phyloP scores from a whole-genome alignment of 2,797 vertebrate species.

The Otolemur crassicaudatus region DNA sequence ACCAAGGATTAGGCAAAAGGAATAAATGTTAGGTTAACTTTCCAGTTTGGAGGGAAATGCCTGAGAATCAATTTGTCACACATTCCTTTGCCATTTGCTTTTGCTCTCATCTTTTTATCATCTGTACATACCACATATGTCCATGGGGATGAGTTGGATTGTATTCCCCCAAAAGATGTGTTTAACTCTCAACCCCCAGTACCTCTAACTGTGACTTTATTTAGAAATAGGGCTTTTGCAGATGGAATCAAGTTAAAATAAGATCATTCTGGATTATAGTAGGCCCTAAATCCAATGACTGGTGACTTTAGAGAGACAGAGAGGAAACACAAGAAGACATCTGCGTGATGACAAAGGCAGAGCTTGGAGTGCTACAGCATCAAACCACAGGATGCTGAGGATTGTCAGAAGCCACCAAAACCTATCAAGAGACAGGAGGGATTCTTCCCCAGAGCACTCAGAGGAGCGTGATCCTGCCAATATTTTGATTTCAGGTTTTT shows the following conservation, averaged over 20 bases:
- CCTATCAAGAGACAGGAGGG: not conserved
- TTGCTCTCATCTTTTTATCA: not conserved
- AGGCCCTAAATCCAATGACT: not conserved
- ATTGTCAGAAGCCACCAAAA: not conserved
- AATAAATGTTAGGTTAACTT: not conserved
- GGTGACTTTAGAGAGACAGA: not conserved
- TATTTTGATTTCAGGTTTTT: not conserved
- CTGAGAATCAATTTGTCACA: not conserved
- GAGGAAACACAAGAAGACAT: not conserved
- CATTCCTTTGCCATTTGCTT: not conserved
- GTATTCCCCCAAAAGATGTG: not conserved
- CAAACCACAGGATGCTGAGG: not conserved
- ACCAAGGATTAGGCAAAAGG: not conserved
- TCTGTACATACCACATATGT: not conserved
- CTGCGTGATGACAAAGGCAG: not conserved
- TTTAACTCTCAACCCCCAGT: not conserved
- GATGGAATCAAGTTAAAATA: not conserved
- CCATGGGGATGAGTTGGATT: not conserved
- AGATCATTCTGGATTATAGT: not conserved
- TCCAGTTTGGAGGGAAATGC: not conserved
- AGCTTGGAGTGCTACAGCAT: not conserved
- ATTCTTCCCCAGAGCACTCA: not conserved
- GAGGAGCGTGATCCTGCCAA: not conserved
- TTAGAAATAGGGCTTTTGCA: not conserved
- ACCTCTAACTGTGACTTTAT: not conserved